phyloP scores from a whole-genome alignment of 2,888 invertebrate genomes.

The Platerodrilus igneus region DNA sequence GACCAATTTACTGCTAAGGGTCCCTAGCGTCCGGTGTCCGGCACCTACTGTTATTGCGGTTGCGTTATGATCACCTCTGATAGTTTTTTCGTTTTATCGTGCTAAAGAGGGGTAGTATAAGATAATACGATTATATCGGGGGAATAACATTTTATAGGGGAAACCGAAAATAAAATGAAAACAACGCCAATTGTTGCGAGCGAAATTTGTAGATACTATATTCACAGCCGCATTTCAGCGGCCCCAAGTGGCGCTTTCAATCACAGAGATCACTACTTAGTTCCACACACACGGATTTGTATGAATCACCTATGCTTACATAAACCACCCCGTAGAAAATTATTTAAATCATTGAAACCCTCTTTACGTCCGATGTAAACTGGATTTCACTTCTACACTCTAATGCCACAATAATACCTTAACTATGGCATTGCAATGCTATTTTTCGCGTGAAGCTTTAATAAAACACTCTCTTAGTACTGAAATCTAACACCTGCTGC shows the following conservation, averaged over 20 bases:
- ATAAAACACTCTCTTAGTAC: too few relatives aligned
- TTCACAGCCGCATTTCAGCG: slow-evolving; percentile 35
- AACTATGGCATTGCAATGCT: too few relatives aligned
- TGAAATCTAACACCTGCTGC: too few relatives aligned
- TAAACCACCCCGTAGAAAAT: too few relatives aligned
- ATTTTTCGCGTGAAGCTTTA: too few relatives aligned
- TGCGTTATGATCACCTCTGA: slow-evolving; percentile 29
- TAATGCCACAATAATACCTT: too few relatives aligned
- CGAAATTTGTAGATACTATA: slow-evolving; percentile 40
- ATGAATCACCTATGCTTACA: slow-evolving; percentile 19
- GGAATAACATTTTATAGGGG: slow-evolving; percentile 42
- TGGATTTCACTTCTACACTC: too few relatives aligned
- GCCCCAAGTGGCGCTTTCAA: slow-evolving; percentile 43
- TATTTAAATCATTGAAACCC: too few relatives aligned
- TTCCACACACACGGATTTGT: slow-evolving; percentile 16
- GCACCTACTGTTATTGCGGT: slow-evolving; percentile 24
- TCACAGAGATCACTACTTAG: slow-evolving; percentile 32
- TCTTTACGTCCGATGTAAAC: too few relatives aligned
- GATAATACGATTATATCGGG: slow-evolving; percentile 45
- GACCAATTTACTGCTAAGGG: slow-evolving; percentile 40
- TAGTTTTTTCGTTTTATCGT: slow-evolving; percentile 37
- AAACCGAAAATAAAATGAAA: slow-evolving; percentile 46
- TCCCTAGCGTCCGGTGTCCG: slow-evolving; percentile 25
- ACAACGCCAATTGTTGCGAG: slow-evolving; percentile 43
- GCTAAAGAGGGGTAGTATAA: slow-evolving; percentile 38